A percentile compares a stretch with the other conserved stretches of the same genome.
These are phyloP conservation scores for Bombus consobrinus DNA, from an alignment of 1,140 invertebrate species.

Conservation along the genomic window DNA sequence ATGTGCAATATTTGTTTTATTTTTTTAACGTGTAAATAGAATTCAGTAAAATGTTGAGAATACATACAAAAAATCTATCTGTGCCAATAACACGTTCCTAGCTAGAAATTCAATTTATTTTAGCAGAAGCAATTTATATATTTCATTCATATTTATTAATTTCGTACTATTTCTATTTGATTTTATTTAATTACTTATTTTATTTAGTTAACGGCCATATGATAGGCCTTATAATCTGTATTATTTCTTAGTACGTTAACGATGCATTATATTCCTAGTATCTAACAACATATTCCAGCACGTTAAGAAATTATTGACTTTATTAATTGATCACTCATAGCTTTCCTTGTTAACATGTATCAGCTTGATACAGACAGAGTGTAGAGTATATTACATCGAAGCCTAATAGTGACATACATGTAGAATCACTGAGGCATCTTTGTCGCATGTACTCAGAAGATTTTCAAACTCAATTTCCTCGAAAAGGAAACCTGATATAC, in stretches of 20 bases:
- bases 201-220: too few relatives aligned
- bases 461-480: neutral
- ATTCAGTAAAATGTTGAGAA: too few relatives aligned
- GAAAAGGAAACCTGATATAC: neutral
- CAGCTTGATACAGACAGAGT: neutral
- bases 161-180: too few relatives aligned
- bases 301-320: neutral
- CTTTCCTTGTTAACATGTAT: neutral
- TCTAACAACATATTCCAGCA: neutral
- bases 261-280: neutral
- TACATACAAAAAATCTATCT: too few relatives aligned
- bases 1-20: neutral
- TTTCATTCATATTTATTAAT: too few relatives aligned
- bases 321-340: neutral
- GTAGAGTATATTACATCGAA: neutral
- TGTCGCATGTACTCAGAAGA: neutral
- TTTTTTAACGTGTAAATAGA: neutral
- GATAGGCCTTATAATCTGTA: too few relatives aligned
- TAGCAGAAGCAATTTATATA: too few relatives aligned
- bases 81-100: too few relatives aligned
- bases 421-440: neutral
- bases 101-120: too few relatives aligned
- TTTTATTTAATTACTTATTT: too few relatives aligned
- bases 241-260: too few relatives aligned
- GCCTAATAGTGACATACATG: neutral